phyloP scores from a whole-genome alignment of 2,113 vertebrate species.

The Sitta europaea region DNA sequence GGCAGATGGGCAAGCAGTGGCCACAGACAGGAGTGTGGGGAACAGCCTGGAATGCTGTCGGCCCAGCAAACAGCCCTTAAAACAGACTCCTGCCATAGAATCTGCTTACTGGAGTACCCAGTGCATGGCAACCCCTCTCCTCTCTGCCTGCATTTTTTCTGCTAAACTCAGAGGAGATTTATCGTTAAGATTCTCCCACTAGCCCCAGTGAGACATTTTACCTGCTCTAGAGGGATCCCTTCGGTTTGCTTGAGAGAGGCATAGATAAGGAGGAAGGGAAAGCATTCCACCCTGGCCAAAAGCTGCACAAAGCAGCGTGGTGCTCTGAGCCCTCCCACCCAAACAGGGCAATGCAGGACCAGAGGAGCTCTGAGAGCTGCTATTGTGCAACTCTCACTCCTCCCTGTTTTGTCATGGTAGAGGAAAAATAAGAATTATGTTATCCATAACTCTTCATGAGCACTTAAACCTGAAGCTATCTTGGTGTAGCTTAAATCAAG shows the following conservation, averaged over 20 bases:
- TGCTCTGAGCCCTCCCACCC: neutral
- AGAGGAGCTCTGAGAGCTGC: neutral
- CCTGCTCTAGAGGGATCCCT: neutral
- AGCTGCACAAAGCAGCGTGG: neutral
- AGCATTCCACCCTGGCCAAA: neutral
- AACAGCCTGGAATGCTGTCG: fast-evolving
- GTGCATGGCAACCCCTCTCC: neutral
- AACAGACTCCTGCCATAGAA: neutral
- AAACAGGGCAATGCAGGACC: fast-evolving
- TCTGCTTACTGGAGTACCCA: neutral
- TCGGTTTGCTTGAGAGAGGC: neutral
- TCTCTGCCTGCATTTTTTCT: neutral
- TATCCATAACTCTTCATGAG: neutral
- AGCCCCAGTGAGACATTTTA: neutral
- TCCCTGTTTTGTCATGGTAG: neutral
- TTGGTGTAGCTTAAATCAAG: neutral
- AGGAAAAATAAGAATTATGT: neutral
- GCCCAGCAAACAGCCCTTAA: neutral
- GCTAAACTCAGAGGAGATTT: neutral
- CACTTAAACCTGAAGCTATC: neutral
- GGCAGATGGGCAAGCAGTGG: neutral
- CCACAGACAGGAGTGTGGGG: neutral
- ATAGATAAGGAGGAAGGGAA: neutral
- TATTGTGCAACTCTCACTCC: neutral
- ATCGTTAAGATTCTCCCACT: neutral